phyloP scores from a whole-genome alignment of 1,140 invertebrate genomes.

The Mycetomoellerius zeteki region DNA sequence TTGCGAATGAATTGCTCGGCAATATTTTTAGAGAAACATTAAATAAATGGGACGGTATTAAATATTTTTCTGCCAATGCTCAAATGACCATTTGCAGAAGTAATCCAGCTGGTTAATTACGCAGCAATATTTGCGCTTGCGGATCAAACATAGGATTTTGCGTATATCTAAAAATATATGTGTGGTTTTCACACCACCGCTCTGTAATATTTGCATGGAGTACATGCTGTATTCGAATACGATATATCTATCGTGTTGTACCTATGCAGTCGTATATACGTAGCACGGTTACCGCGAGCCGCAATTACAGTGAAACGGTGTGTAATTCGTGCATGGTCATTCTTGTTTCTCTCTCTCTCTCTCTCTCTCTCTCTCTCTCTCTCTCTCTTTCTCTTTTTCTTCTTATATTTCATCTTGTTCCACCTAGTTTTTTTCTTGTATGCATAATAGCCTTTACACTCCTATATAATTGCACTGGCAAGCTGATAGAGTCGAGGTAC shows the following conservation, averaged over 20 bases:
- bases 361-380: background rate
- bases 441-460: slow-evolving; percentile 70
- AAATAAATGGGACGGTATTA: slow-evolving; percentile 5
- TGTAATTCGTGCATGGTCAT: slow-evolving; percentile 65
- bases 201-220: slow-evolving; percentile 51
- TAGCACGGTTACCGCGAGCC: slow-evolving; percentile 16
- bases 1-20: background rate
- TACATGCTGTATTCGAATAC: background rate
- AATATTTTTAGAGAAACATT: slow-evolving; percentile 12
- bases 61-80: slow-evolving; percentile 43
- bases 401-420: background rate
- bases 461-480: slow-evolving; percentile 72
- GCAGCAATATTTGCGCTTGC: slow-evolving; percentile 41
- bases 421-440: slow-evolving; percentile 51
- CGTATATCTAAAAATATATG: slow-evolving; percentile 54
- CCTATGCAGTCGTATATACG: background rate
- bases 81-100: slow-evolving; percentile 36
- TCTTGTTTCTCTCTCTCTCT: slow-evolving; percentile 8
- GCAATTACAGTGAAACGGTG: slow-evolving; percentile 61
- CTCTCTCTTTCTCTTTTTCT: background rate
- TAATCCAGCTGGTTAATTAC: slow-evolving; percentile 52
- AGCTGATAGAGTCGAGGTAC: slow-evolving; percentile 70
- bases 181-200: slow-evolving; percentile 42
- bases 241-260: slow-evolving; percentile 39
- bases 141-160: slow-evolving; percentile 55